A percentile compares a stretch with the other conserved stretches of the same genome.
These are phyloP conservation scores for Battus philenor DNA, from an alignment of 1,140 invertebrate genomes.

Conservation along the genomic window DNA sequence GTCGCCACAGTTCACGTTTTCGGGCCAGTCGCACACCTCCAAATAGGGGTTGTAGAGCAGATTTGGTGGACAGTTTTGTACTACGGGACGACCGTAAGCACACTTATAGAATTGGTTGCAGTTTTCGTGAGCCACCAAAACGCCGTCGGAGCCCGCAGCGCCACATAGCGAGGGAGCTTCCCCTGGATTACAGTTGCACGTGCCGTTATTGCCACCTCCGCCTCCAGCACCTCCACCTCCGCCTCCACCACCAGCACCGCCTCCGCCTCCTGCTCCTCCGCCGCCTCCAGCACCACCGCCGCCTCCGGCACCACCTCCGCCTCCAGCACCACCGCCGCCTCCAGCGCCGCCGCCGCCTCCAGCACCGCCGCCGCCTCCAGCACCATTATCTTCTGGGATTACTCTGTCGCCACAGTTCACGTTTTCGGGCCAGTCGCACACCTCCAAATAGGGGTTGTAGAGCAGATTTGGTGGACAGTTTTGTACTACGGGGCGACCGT, in stretches of 20 bases:
- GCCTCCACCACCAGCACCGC: background rate
- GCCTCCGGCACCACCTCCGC: background rate
- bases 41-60: constrained; percentile 32
- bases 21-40: constrained; percentile 64
- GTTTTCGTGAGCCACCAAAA: constrained; percentile 30
- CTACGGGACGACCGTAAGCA: constrained; percentile 21
- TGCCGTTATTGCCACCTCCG: constrained; percentile 1
- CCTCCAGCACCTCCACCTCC: background rate
- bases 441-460: constrained; percentile 76
- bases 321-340: constrained; percentile 21
- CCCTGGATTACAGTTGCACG: constrained; percentile 23
- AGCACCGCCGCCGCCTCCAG: constrained; percentile 10
- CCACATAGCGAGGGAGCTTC: constrained; percentile 32
- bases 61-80: constrained; percentile 16
- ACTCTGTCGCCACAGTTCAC: constrained; percentile 71
- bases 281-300: constrained; percentile 13
- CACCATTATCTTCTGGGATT: constrained; percentile 6
- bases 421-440: constrained; percentile 78
- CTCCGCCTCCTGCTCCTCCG: constrained; percentile 1
- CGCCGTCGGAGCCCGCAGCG: constrained; percentile 19
- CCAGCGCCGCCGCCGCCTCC: constrained; percentile 50
- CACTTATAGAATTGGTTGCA: constrained; percentile 42
- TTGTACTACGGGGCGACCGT: constrained; percentile 26
- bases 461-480: constrained; percentile 63
- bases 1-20: constrained; percentile 59